Evolutionary conservation across 2,888 invertebrate species (phyloP).

Genomic region (Xestia rhomboidea): DNA sequence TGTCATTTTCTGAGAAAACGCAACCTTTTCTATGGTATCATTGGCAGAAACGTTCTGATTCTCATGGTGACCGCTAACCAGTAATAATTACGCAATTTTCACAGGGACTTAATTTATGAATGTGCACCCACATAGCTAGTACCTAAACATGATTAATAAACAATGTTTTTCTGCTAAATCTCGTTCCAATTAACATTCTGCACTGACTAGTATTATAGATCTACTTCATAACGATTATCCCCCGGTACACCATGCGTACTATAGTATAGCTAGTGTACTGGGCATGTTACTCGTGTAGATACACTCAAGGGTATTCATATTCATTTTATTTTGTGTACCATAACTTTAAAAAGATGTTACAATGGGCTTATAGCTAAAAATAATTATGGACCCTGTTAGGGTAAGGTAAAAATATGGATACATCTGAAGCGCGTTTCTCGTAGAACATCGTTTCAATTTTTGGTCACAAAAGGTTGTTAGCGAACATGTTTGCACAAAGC

Average conservation of each 20-base stretch:
- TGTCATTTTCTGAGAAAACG: too few relatives aligned
- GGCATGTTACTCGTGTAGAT: background rate
- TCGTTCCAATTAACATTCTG: conserved; percentile 23
- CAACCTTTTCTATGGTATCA: background rate
- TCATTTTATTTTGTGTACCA: too few relatives aligned
- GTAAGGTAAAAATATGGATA: background rate
- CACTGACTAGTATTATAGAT: conserved; percentile 1
- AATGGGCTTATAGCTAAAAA: too few relatives aligned
- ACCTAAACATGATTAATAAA: conserved; percentile 3
- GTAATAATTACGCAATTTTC: background rate
- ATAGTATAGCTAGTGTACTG: background rate
- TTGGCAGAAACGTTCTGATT: background rate
- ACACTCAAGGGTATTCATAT: too few relatives aligned
- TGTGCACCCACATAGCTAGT: background rate
- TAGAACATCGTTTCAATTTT: background rate
- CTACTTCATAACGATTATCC: background rate
- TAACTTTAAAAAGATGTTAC: too few relatives aligned
- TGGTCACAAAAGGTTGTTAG: background rate
- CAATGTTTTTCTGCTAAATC: conserved; percentile 10
- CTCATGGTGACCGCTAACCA: background rate
- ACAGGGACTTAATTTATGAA: background rate
- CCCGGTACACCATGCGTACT: background rate
- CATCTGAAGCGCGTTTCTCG: background rate
- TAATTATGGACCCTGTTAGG: too few relatives aligned
- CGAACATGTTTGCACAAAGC: background rate